Base-by-base conservation (phyloP, 2,888 invertebrate species). In the Cheilosia impressa region DNA sequence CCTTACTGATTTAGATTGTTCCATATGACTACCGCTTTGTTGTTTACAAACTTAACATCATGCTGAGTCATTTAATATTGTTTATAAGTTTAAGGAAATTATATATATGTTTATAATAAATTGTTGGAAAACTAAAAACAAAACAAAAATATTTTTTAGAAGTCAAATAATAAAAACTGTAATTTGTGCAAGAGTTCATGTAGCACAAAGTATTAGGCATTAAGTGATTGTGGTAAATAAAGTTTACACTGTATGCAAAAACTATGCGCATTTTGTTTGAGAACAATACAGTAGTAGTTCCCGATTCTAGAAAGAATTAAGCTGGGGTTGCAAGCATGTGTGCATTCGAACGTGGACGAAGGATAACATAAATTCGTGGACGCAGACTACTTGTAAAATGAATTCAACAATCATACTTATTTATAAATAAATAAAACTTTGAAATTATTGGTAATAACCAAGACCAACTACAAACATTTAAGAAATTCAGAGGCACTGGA, bases 141-240 rank as follows among this genome's bases (percentile, higher is more conserved):
- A n/a, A n/a, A n/a, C n/a, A 19, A 19, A 31, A 50, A 65, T 52
- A 53, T 52, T 38, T 47, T 27, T 7, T 50, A 71, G 2, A 24
- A 66, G 4, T 38, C 13, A 38, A 38, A 13, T 13, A 53, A 27
- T 43, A 15, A 47, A 47, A 47, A 38, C 4, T 65, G 17, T 55
- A 45, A 47, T 63, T 69, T 78, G 78, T 78, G 78, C 63, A 78
- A 50, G 34, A 71, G 69, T 72, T 65, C 79, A 65, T 65, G 38
- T 52, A 57, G 71, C 79, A 79, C 79, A 79, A 79, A 38, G 38
- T 38, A 72, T 4, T 79, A 69, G 58, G 65, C 79, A 65, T 63
- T 78, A 63, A 78, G 63, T 69, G 58, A 79, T n/a, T 71, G 55
- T 65, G 57, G 55, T 71, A 53, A 72, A 65, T 72, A 77, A 77